Evolutionary conservation across 2,888 invertebrate species (phyloP).

Genomic region (Acleris cristana): DNA sequence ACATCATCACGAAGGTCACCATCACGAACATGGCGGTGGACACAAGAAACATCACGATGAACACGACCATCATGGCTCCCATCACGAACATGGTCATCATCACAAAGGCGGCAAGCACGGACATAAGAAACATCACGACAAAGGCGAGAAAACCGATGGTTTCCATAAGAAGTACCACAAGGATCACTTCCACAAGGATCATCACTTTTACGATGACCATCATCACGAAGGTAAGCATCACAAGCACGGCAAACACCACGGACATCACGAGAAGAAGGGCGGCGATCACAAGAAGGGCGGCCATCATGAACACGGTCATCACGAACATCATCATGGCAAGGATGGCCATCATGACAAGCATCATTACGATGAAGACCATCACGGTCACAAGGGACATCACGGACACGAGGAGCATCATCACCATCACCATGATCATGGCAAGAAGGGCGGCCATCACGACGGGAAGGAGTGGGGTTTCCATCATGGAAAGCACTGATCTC

Average conservation of each 20-base stretch:
- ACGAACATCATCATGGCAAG: constrained; percentile 76
- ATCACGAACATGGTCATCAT: constrained; percentile 76
- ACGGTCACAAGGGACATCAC: constrained; percentile 79
- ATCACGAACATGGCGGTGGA: constrained; percentile 72
- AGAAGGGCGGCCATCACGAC: constrained; percentile 75
- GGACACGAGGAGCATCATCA: constrained; percentile 79
- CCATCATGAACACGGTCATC: constrained; percentile 73
- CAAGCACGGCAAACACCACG: constrained; percentile 76
- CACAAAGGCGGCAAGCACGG: constrained; percentile 78
- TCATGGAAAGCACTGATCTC: constrained; percentile 73
- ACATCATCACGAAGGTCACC: constrained; percentile 73
- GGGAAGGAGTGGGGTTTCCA: constrained; percentile 78
- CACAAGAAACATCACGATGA: constrained; percentile 77
- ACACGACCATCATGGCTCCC: constrained; percentile 72
- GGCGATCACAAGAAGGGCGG: constrained; percentile 79
- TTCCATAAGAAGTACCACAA: constrained; percentile 80
- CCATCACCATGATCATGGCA: constrained; percentile 77
- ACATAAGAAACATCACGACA: constrained; percentile 75
- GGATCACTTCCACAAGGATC: constrained; percentile 77
- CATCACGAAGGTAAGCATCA: constrained; percentile 78
- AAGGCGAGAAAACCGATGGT: constrained; percentile 74
- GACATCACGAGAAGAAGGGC: constrained; percentile 72
- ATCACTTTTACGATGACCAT: constrained; percentile 78
- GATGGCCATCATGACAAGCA: constrained; percentile 78
- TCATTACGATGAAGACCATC: constrained; percentile 73